phyloP scores from a whole-genome alignment of 2,888 invertebrate genomes.

The Tinea semifulvella region DNA sequence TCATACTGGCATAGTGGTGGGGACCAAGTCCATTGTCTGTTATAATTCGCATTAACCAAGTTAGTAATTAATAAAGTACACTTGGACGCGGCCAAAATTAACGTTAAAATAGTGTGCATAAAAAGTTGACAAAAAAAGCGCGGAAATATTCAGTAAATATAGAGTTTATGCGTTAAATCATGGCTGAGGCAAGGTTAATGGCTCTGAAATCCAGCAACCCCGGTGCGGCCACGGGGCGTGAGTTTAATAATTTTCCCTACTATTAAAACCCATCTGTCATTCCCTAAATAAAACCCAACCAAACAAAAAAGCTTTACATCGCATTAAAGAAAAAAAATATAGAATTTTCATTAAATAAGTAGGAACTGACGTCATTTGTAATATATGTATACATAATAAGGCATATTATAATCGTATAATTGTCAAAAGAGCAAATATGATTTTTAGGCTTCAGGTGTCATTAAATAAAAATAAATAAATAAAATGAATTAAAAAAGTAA shows the following conservation, averaged over 20 bases:
- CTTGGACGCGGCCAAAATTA: no score
- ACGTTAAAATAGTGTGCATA: slow-evolving; percentile 1
- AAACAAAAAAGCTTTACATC: slow-evolving; percentile 5
- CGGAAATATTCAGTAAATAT: slow-evolving; percentile 35
- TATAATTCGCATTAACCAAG: no score
- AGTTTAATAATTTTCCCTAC: slow-evolving; percentile 14
- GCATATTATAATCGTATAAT: no score
- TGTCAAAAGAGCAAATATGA: no score
- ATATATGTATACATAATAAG: no score
- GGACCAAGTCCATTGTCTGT: no score
- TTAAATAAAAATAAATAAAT: no score
- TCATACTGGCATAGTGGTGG: no score
- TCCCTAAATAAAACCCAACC: not conserved
- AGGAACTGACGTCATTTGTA: no score
- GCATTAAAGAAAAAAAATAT: not conserved
- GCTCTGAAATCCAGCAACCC: slow-evolving; percentile 48
- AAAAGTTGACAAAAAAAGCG: not conserved
- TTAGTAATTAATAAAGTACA: no score
- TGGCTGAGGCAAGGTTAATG: slow-evolving; percentile 61
- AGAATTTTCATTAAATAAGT: not conserved
- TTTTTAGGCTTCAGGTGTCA: no score
- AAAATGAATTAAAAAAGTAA: no score
- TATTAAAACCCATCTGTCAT: slow-evolving; percentile 13
- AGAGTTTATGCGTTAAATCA: slow-evolving; percentile 57
- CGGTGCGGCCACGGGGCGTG: slow-evolving; percentile 50